Percentiles rank a stretch among this genome's conserved stretches.
Evolutionary conservation across 1,140 invertebrate species (phyloP).

Genomic region (Pentalonia nigronervosa): DNA sequence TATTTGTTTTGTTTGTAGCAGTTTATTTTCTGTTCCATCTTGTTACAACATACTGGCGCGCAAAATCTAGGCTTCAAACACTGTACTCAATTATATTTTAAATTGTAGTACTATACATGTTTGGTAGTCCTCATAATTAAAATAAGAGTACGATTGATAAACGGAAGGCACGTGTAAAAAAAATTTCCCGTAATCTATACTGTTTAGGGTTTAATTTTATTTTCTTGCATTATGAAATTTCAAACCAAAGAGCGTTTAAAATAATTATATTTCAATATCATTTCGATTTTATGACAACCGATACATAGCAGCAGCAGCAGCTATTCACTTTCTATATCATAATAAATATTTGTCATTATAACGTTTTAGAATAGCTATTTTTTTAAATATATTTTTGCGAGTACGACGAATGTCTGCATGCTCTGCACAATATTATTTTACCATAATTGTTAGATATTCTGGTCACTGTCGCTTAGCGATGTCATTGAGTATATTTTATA

Average conservation of each 20-base stretch:
- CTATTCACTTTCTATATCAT: too few relatives aligned
- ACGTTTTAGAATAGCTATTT: not conserved
- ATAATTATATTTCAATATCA: too few relatives aligned
- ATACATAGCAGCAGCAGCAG: too few relatives aligned
- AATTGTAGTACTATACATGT: not conserved
- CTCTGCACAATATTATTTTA: not conserved
- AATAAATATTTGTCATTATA: not conserved
- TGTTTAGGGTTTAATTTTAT: not conserved
- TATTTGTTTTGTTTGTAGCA: not conserved
- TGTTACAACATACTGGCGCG: not conserved
- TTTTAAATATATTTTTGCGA: not conserved
- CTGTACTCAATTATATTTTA: not conserved
- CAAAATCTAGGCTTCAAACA: not conserved
- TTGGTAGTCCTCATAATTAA: not conserved
- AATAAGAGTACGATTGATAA: not conserved
- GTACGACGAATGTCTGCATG: too few relatives aligned
- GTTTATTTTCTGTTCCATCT: not conserved
- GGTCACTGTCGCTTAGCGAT: not conserved
- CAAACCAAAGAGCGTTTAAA: too few relatives aligned
- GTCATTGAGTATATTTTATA: not conserved
- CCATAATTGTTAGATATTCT: conserved; percentile 21
- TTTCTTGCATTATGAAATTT: not conserved
- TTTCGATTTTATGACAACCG: too few relatives aligned
- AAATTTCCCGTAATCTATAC: not conserved
- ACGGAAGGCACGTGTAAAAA: not conserved